Evolutionary conservation across 2,888 invertebrate species (phyloP).

Genomic region (Drosophila robusta): DNA sequence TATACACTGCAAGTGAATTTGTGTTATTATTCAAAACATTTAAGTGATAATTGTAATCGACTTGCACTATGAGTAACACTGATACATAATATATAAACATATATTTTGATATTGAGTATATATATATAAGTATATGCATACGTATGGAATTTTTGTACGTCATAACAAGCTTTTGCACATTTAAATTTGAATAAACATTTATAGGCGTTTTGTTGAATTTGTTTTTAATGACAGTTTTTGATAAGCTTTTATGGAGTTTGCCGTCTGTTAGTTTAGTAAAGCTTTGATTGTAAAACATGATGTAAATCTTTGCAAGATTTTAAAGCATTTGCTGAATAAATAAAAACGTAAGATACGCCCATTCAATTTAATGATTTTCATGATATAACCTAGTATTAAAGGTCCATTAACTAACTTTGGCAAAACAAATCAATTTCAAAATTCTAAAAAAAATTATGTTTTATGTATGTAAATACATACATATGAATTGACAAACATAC

Average conservation of each 20-base stretch:
- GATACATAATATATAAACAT: neutral
- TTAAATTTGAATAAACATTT: neutral
- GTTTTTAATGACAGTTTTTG: neutral
- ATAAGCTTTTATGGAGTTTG: neutral
- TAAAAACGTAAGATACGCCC: too few species aligned
- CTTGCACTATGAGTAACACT: constrained; percentile 1
- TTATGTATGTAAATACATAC: too few species aligned
- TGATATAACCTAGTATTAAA: too few species aligned
- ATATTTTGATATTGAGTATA: neutral
- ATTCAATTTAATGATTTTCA: too few species aligned
- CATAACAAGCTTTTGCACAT: neutral
- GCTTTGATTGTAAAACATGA: too few species aligned
- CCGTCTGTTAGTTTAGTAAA: too few species aligned
- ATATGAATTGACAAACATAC: neutral
- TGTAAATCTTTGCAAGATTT: too few species aligned
- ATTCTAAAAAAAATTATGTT: too few species aligned
- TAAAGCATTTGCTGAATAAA: too few species aligned
- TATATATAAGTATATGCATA: neutral
- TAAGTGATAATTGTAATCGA: constrained; percentile 10
- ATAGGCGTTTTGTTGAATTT: too few species aligned
- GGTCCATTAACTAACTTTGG: too few species aligned
- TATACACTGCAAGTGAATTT: constrained; percentile 52
- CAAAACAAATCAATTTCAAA: too few species aligned
- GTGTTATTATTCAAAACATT: constrained; percentile 1
- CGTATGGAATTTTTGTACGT: neutral